Evolutionary conservation across 2,797 vertebrate species (phyloP).

Genomic region (Sebastes vulpes): DNA sequence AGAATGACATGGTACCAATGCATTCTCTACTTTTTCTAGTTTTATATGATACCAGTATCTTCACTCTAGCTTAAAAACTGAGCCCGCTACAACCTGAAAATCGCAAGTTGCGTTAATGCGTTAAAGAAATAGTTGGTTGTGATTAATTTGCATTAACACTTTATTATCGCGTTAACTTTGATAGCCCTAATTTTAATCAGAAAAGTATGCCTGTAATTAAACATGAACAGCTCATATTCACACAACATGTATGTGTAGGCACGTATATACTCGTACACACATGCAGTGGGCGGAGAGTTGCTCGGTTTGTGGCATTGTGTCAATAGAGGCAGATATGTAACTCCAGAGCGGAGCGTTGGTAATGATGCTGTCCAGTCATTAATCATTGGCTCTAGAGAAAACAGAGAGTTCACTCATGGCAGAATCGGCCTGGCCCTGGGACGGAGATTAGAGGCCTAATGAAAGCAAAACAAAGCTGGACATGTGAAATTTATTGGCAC

Average conservation of each 20-base stretch:
- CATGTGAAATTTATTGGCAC: slow-evolving; percentile 91
- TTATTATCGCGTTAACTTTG: no score
- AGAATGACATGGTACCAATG: background rate
- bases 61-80: no score
- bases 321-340: slow-evolving; percentile 82
- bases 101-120: no score
- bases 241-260: background rate
- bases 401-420: slow-evolving; percentile 85
- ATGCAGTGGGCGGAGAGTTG: background rate
- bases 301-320: slow-evolving; percentile 62
- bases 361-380: slow-evolving; percentile 86
- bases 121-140: no score
- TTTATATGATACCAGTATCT: background rate
- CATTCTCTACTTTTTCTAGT: background rate
- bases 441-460: slow-evolving; percentile 88
- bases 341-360: slow-evolving; percentile 63
- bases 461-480: slow-evolving; percentile 91
- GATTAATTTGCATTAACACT: no score
- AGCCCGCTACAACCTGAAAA: no score
- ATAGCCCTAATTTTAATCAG: background rate
- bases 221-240: slow-evolving; percentile 6
- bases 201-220: slow-evolving; percentile 1
- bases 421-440: slow-evolving; percentile 80
- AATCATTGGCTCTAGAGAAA: slow-evolving; percentile 86
- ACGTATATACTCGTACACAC: slow-evolving; percentile 6